Base-by-base conservation (phyloP, 64 coral and sea anemone species). In the Stichodactyla helianthus region DNA sequence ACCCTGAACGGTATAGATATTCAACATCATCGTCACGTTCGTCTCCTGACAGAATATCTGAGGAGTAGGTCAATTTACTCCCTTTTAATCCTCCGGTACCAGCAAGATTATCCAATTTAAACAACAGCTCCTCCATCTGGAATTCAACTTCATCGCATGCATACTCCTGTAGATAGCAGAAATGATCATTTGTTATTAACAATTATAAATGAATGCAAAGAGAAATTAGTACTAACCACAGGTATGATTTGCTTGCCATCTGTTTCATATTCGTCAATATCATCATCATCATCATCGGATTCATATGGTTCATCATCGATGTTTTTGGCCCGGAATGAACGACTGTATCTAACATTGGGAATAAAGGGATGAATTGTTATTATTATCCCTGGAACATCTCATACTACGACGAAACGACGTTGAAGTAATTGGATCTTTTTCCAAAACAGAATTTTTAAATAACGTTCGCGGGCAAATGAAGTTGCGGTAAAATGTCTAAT, bases 71-170 rank as follows among this genome's bases (percentile, higher is more conserved):
- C 11, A 63, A 6, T 22, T 71, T 53, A 8, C 16, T 70, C 50
- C 11, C 55, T 27, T 55, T 54, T 84, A 84, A 87, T 27, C 23
- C 19, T 55, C 79, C 85, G 0, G 55, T 59, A 20, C 85, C 90
- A 51, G 80, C 63, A 8, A 91, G 60, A 18, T 55, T 87, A 16
- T 82, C 85, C 44, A 91, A 77, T 10, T 83, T 85, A 27, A 80
- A 70, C 4, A 79, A 44, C 77, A 91, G 52, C 50, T 91, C 90
- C 15, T 82, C 77, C 52, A 91, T 82, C 31, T 91, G 90, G 86
- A 71, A 59, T 4, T 91, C 77, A 10, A 91, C 84, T 61, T 82
- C 90, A 50, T 91, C 90, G 50, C 83, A 82, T 54, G 86, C 90
- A n/a, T 87, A 86, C n/a, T 91, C 90, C 90, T 91, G 57, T 12